phyloP scores from a whole-genome alignment of 1,140 invertebrate genomes.

The Bombus affinis region DNA sequence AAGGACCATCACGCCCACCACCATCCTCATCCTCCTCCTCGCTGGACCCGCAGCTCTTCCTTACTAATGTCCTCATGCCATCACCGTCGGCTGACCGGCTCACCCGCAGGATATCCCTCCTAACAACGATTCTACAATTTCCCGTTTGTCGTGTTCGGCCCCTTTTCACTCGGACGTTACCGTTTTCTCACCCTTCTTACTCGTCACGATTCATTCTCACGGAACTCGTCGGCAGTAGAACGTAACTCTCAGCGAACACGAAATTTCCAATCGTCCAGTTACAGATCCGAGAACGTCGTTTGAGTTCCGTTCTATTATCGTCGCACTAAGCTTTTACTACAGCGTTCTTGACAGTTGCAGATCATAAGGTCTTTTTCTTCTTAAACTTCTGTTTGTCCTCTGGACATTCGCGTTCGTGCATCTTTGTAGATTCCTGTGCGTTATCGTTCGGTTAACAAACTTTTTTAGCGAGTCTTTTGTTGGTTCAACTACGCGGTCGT shows the following conservation, averaged over 20 bases:
- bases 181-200: neutral
- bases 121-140: conserved; percentile 37
- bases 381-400: conserved; percentile 25
- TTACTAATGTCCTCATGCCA: conserved; percentile 81
- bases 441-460: too few species aligned
- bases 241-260: neutral
- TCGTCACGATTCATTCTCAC: neutral
- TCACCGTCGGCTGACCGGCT: conserved; percentile 70
- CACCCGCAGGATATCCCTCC: conserved; percentile 53
- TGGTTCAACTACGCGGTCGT: too few species aligned
- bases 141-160: neutral
- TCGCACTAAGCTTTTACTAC: neutral
- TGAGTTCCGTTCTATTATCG: neutral
- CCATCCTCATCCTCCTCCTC: conserved; percentile 82
- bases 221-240: neutral
- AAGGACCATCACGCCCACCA: conserved; percentile 81
- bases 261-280: neutral
- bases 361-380: conserved; percentile 3
- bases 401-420: conserved; percentile 38
- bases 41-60: conserved; percentile 76
- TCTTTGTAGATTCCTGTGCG: neutral
- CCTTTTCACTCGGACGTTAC: neutral
- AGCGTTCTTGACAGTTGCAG: neutral
- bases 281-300: neutral
- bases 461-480: too few species aligned